Base-by-base conservation (phyloP, 1,140 invertebrate genomes). In the Drosophila truncata region DNA sequence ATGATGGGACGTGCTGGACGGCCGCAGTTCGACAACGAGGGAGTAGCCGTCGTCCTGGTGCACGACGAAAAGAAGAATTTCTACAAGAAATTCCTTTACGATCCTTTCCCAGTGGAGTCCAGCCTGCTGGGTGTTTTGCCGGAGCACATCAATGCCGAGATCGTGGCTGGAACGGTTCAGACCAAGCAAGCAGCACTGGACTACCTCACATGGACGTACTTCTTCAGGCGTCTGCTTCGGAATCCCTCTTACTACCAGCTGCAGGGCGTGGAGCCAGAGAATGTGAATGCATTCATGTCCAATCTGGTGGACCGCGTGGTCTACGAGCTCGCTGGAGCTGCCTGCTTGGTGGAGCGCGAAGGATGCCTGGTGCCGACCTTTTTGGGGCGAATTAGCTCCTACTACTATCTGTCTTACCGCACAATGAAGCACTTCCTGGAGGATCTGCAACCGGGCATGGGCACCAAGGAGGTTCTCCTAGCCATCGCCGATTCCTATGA, bases 41-140 rank as follows among this genome's bases (percentile, higher is more conserved):
- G 98, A 4, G 97, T 99, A 4, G 99, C 99, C 5, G 97, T 99
- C 14, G 98, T 99, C 10, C 94, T 99, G 59, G 99, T 99, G 1
- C 99, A 99, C 82, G 99, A 99, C 88, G 95, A 97, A 25, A 99
- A 99, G 93, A 99, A 99, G 93, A 97, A 98, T 92, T 99, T 99
- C 94, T 99, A 99, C 93, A 99, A 99, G 92, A 99, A 99, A 92
- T 99, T 99, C 93, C 93, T 99, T 0, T 99, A 99, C 92, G 98
- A 99, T 93, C 99, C 99, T 0, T 99, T 99, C 93, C 99, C 99
- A 0, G 99, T 99, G 1, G 99, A 99, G 93, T 99, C 98, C 1
- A 98, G 96, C 93, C 93, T 99, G 16, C 93, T 99, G 9, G 95
- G 96, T 60, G 98, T 99, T 0, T 93, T 99, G 14, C 95, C 98